Base-by-base conservation (phyloP, 2,113 vertebrate genomes). In the Scalopus aquaticus region DNA sequence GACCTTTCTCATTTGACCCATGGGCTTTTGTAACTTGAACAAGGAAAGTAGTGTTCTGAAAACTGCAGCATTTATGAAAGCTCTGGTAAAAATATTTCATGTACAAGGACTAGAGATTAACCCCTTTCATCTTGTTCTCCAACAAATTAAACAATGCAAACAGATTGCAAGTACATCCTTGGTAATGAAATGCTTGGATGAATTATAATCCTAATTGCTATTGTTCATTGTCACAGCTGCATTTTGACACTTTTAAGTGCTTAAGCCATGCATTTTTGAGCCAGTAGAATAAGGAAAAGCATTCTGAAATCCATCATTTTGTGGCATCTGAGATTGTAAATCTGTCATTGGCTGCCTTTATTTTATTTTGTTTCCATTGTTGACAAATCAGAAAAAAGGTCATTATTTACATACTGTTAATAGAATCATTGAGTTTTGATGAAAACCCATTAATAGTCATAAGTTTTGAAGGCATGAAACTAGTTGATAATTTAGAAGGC, bases 41-140 rank as follows among this genome's bases (percentile, higher is more conserved):
- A 98, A 98, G 98, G 96, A 96, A 94, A 81, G 91, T 32, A 98
- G 95, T 98, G 98, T 98, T 94, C 93, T 58, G 44, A 92, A 92
- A 97, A 60, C 97, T 85, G 64, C 60, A 88, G 74, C 88, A 77
- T 28, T 70, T 89, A 96, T 82, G 46, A 82, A 96, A 56, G 78
- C 72, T 92, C 77, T 87, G 82, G 83, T 96, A 87, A 97, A 98
- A 97, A 94, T 92, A 94, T 91, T 97, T 96, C 56, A 28, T 15
- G 9, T 85, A 22, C 70, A 13, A 82, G 74, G 92, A 70, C 76
- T 91, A 37, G 44, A 78, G 97, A 97, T 94, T 97, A 95, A 94
- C 62, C 97, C 93, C 64, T 93, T 96, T 97, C 95, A 95, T 93
- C 90, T 98, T 94, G 69, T 67, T 0, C 95, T 95, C 44, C 81